Percentiles rank a stretch among this genome's conserved stretches.
These are phyloP conservation scores for Lemur catta DNA, from an alignment of 2,797 vertebrate species.

Conservation along the genomic window DNA sequence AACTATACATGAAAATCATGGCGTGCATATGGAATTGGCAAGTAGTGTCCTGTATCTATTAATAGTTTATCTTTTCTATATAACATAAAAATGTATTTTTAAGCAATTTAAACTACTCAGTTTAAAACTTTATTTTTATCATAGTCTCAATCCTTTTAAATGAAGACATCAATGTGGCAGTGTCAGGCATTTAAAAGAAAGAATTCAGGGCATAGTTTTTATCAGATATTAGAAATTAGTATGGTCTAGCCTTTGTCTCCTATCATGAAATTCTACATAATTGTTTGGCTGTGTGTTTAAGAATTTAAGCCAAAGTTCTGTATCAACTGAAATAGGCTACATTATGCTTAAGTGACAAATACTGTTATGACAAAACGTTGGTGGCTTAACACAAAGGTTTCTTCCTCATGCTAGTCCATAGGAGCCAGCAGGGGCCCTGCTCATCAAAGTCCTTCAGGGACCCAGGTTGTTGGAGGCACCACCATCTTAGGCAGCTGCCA, in stretches of 20 bases:
- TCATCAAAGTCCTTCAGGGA: not conserved
- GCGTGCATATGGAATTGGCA: not conserved
- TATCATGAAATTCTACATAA: not conserved
- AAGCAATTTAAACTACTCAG: not conserved
- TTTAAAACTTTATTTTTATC: slow-evolving; percentile 6
- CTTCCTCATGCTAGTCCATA: not conserved
- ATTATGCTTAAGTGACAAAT: not conserved
- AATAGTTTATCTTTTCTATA: not conserved
- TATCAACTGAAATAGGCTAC: not conserved
- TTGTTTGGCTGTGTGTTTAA: not conserved
- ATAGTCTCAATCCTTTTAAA: not conserved
- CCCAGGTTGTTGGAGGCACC: not conserved
- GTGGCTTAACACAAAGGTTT: not conserved
- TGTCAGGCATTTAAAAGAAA: not conserved
- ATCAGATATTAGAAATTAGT: not conserved
- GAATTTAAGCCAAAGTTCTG: not conserved
- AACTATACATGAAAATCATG: not conserved
- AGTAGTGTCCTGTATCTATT: not conserved
- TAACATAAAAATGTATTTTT: not conserved
- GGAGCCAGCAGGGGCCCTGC: not conserved
- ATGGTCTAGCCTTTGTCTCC: not conserved
- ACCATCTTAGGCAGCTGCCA: not conserved
- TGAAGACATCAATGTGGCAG: not conserved
- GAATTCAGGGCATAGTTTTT: not conserved
- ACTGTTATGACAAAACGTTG: not conserved